Evolutionary conservation across 2,888 invertebrate species (phyloP).

Genomic region (Caenorhabditis sulstoni): DNA sequence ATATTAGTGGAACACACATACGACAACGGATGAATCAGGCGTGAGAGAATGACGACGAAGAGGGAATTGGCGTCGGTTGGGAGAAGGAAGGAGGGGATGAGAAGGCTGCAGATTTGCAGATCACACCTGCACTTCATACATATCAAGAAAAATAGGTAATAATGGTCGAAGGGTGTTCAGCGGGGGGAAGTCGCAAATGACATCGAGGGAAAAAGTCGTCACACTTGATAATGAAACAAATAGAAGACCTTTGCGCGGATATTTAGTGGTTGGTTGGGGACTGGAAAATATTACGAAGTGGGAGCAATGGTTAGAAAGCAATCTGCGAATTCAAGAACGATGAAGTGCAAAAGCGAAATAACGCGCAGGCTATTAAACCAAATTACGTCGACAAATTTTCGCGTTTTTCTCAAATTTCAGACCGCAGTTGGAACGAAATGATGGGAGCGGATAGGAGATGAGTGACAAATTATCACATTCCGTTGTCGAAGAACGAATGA

Average conservation of each 20-base stretch:
- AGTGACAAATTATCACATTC: conserved; percentile 25
- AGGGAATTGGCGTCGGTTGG: conserved; percentile 15
- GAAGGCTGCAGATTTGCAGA: background rate
- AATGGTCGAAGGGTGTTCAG: conserved; percentile 14
- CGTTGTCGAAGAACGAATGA: conserved; percentile 41
- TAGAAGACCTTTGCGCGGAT: background rate
- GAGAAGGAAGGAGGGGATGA: background rate
- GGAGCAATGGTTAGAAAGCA: no score
- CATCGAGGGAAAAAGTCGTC: conserved; percentile 3
- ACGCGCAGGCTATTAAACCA: no score
- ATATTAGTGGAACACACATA: conserved; percentile 11
- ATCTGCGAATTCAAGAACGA: no score
- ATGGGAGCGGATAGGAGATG: background rate
- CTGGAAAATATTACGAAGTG: no score
- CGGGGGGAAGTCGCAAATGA: conserved; percentile 39
- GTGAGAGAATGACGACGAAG: background rate
- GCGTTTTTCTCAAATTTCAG: no score
- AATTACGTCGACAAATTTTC: no score
- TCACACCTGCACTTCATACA: background rate
- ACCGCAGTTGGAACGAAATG: background rate
- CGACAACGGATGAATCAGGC: background rate
- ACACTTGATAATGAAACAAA: background rate
- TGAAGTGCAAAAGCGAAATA: no score
- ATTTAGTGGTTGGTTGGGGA: background rate
- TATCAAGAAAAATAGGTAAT: conserved; percentile 8